Base-by-base conservation (phyloP, 2,113 vertebrate species). In the Albula glossodonta region DNA sequence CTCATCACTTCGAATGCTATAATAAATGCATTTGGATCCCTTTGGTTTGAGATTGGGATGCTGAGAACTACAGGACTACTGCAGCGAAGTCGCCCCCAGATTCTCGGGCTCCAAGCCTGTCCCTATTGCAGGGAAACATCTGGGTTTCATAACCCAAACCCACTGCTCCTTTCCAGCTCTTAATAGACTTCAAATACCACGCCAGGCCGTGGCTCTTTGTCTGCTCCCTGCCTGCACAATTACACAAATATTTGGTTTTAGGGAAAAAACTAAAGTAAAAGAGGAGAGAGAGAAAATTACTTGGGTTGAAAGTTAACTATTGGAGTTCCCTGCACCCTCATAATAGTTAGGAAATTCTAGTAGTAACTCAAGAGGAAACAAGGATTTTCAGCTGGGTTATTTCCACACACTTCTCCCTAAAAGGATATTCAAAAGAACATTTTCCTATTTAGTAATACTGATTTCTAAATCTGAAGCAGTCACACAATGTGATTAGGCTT, bases 191-290 rank as follows among this genome's bases (percentile, higher is more conserved):
- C 86, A 86, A 90, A 91, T 87, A 86, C 66, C 79, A 85, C 22
- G 74, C 66, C 89, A 84, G 53, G 79, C 78, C 89, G 51, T 57
- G 84, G 87, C 19, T 79, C 87, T 13, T 50, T 80, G 82, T 87
- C 83, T 87, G 78, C 82, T 81, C 81, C 86, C 49, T 88, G 86
- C 86, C 88, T n/a, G 86, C 86, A 88, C 90, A 87, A 87, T 91
- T 88, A 86, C 79, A 91, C 79, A 92, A 91, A 91, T 92, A 91
- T 90, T 91, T 91, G 89, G 86, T 90, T 89, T 90, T 83, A 53
- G 83, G 80, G 81, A 41, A 83, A 85, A 88, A 81, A 86, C 56
- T 88, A 83, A 56, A 83, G 51, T 49, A 70, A 56, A 81, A 49
- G 50, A 57, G 85, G 82, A 78, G 86, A 50, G 80, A 83, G 77